Base-by-base conservation (phyloP, 2,797 vertebrate species). In the Eutrigla gurnardus region DNA sequence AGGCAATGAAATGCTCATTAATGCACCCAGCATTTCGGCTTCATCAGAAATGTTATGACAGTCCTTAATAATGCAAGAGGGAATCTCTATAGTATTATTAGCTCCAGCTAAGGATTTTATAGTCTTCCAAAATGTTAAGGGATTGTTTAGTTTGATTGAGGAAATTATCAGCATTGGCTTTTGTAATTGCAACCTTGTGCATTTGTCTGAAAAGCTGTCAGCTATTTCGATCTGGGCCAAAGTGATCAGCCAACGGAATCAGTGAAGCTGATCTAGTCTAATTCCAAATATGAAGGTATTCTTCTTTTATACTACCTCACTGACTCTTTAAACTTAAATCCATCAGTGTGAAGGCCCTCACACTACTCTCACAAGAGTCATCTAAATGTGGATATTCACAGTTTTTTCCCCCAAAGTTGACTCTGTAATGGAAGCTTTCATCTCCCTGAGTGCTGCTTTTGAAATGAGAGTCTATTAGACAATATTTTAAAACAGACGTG, bases 361-460 rank as follows among this genome's bases (percentile, higher is more conserved):
- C 18, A 4, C 43, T 54, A 49, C 73, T 77, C 60, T 74, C 39
- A 63, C 4, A 11, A 32, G 36, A 42, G 47, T 5, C 3, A 10
- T 61, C 18, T 46, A 45, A 43, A 40, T 61, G 40, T 62, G 46
- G 25, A 14, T 32, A 70, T 69, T 65, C 7, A 33, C 45, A 45
- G 39, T 36, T 77, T 53, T 33, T 62, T 78, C 25, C 25, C 25
- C 25, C 13, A 63, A 75, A 82, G 65, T 49, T 39, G 54, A 55
- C 36, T 14, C 58, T 43, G 18, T 71, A 78, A 78, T 78, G 62
- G 63, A 58, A 57, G 40, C 42, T 65, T 59, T 36, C 45, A 49
- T 71, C 53, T 75, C 62, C 32, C 62, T 58, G 66, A 83, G 45
- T 40, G 58, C 18, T 1, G 12, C 61, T 68, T 71, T 61, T 36